These are phyloP conservation scores for Agonopterix subpropinquella DNA, from an alignment of 2,888 invertebrate genomes.

Conservation along the genomic window DNA sequence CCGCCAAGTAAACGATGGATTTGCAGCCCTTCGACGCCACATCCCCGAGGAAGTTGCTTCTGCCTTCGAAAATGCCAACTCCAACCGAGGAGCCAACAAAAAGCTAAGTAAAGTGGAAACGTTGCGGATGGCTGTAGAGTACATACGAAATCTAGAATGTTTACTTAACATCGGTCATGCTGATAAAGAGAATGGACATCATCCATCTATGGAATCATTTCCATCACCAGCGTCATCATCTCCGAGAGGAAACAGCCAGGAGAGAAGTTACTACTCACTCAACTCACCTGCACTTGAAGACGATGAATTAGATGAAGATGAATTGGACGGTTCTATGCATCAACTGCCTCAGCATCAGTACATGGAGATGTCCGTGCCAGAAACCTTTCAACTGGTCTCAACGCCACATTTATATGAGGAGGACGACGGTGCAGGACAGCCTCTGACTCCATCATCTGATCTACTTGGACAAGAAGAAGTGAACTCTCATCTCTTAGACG, in stretches of 20 bases:
- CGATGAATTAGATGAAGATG: slow-evolving; percentile 64
- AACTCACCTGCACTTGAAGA: slow-evolving; percentile 65
- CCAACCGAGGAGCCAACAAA: slow-evolving; percentile 81
- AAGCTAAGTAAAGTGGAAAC: slow-evolving; percentile 94
- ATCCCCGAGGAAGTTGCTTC: slow-evolving; percentile 89
- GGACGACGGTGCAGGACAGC: slow-evolving; percentile 75
- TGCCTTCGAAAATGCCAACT: slow-evolving; percentile 79
- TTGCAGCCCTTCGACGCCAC: slow-evolving; percentile 89
- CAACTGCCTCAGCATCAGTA: slow-evolving; percentile 75
- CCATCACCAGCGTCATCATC: slow-evolving; percentile 71
- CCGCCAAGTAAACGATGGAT: slow-evolving; percentile 94
- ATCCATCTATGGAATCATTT: slow-evolving; percentile 62
- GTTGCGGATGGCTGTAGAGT: slow-evolving; percentile 91
- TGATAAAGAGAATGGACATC: slow-evolving; percentile 65
- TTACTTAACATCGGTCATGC: slow-evolving; percentile 81
- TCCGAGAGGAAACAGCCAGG: slow-evolving; percentile 68
- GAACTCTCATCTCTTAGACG: slow-evolving; percentile 64
- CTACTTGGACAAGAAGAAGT: slow-evolving; percentile 66
- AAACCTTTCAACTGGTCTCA: slow-evolving; percentile 78
- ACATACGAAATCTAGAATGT: slow-evolving; percentile 87
- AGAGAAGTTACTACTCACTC: slow-evolving; percentile 64
- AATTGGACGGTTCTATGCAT: slow-evolving; percentile 55
- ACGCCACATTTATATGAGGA: slow-evolving; percentile 76
- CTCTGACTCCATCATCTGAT: slow-evolving; percentile 69
- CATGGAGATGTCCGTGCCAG: slow-evolving; percentile 75